A percentile compares a stretch with the other conserved stretches of the same genome.
Conservation (phyloP, 2,797 vertebrate genomes). For the Alauda arvensis region DNA sequence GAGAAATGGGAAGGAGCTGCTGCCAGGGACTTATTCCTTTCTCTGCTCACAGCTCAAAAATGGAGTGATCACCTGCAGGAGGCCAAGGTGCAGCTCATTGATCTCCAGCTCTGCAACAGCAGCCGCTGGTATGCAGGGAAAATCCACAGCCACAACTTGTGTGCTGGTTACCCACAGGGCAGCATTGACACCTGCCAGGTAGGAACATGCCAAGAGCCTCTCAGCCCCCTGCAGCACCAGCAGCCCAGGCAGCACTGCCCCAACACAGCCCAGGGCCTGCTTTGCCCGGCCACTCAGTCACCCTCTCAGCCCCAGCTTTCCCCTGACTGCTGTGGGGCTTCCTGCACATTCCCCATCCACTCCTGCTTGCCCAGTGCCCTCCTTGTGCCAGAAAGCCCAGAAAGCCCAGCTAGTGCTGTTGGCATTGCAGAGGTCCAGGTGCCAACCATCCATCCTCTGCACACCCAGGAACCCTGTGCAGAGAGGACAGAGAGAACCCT, state of each 20-base stretch:
- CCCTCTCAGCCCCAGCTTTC: background rate
- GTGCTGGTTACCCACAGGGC: background rate
- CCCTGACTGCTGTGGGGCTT: background rate
- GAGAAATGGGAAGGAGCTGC: background rate
- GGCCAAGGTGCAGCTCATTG: background rate
- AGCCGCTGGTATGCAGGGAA: accelerated
- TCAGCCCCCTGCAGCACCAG: background rate
- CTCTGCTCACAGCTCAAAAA: background rate
- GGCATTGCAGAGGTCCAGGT: background rate
- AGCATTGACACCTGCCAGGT: background rate
- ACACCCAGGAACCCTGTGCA: background rate
- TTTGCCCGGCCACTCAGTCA: background rate
- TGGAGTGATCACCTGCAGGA: background rate
- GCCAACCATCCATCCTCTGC: background rate
- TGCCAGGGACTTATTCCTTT: background rate
- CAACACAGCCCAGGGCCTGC: background rate
- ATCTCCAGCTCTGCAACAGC: background rate
- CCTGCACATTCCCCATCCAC: background rate
- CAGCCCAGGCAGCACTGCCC: background rate
- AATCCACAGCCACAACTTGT: background rate
- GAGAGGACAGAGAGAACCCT: background rate
- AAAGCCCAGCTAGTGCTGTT: background rate
- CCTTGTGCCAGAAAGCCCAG: background rate
- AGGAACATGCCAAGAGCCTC: background rate
- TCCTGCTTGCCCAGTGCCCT: background rate